Evolutionary conservation across 1,140 invertebrate genomes (phyloP).

Genomic region (Rhyzopertha dominica): DNA sequence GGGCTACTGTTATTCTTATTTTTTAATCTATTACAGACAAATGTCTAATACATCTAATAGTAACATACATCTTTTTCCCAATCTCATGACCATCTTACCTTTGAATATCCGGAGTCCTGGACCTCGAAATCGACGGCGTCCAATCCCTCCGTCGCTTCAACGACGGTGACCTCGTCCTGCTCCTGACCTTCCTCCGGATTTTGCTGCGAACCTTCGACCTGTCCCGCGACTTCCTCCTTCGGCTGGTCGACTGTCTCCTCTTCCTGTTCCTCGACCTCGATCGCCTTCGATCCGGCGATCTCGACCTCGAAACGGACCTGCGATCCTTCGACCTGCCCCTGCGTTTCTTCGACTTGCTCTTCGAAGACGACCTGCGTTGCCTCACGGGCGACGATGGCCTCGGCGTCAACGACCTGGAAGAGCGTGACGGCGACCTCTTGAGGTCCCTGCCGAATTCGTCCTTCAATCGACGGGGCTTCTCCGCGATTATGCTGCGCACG

Average conservation of each 20-base stretch:
- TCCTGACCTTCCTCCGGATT: constrained; percentile 17
- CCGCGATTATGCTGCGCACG: constrained; percentile 69
- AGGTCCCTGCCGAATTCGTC: constrained; percentile 74
- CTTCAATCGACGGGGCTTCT: constrained; percentile 63
- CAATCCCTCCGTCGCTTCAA: constrained; percentile 27
- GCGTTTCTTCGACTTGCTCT: constrained; percentile 20
- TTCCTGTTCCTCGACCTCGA: constrained; percentile 33
- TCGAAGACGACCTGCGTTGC: constrained; percentile 24
- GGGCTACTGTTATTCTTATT: too few relatives aligned
- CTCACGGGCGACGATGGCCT: constrained; percentile 5
- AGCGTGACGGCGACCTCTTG: constrained; percentile 16
- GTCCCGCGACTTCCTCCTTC: constrained; percentile 24
- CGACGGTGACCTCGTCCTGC: constrained; percentile 21
- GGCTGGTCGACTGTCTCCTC: constrained; percentile 36
- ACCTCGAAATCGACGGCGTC: constrained; percentile 44
- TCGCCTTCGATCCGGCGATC: constrained; percentile 23
- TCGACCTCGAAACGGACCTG: constrained; percentile 9
- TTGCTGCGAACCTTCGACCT: constrained; percentile 19
- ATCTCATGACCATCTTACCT: too few relatives aligned
- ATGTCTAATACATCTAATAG: too few relatives aligned
- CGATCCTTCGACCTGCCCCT: constrained; percentile 4
- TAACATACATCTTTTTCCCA: too few relatives aligned
- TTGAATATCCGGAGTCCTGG: constrained; percentile 40
- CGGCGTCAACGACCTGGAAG: constrained; percentile 3
- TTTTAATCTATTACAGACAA: too few relatives aligned